Base-by-base conservation (phyloP, 2,888 invertebrate genomes). In the Drosophila melanocephala region DNA sequence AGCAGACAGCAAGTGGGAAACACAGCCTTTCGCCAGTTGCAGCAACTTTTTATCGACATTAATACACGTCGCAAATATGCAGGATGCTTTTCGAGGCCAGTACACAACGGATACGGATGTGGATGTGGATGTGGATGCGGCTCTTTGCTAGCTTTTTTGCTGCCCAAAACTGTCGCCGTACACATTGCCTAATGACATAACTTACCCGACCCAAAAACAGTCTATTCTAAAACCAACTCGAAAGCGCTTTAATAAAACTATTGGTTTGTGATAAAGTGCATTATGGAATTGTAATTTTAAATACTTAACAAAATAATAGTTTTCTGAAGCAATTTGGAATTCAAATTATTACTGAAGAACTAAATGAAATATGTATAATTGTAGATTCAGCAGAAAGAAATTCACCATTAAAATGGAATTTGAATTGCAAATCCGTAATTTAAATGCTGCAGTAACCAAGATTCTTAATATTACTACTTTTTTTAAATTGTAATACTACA, bases 11-110 rank as follows among this genome's bases (percentile, higher is more conserved):
- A 44, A 37, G 42, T 44, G 32, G 47, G 53, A 65, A 22, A 19
- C 57, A 50, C 65, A 63, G 72, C 77, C 72, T 55, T 64, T 50
- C 32, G 77, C 57, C 62, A 72, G 66, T 71, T 59, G 71, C 66
- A 75, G 74, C 89, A 89, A 77, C 63, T 87, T 85, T 89, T 89
- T 87, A 89, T 89, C 84, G 89, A 66, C 77, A 72, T 74, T 89
- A 85, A 75, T 70, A 77, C 81, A 70, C 81, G 74, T 73, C 78
- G 72, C 77, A 71, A 72, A 77, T 77, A 77, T 83, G 77, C 79
- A 67, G 71, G 82, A 71, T 79, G 82, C 75, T 71, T 60, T 78
- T 74, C 26, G 58, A 64, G 64, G 65, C 58, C 59, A 73, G 16
- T 50, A 50, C 61, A 60, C 56, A 69, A 65, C 79, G 72, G 74